phyloP scores from a whole-genome alignment of 1,140 invertebrate species.

The Macrostomum lignano region DNA sequence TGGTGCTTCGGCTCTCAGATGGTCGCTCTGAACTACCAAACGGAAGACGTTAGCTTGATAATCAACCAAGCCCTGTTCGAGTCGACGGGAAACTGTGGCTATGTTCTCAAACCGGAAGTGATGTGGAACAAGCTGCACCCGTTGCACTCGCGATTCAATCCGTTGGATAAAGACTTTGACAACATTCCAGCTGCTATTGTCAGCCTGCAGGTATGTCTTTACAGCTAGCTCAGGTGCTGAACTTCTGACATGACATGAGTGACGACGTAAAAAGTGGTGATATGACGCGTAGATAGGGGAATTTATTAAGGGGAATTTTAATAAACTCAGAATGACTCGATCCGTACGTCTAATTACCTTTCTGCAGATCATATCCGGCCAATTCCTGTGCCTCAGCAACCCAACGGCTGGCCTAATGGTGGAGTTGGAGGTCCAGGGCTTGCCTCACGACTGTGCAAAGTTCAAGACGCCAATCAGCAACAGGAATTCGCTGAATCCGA shows the following conservation, averaged over 20 bases:
- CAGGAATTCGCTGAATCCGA: too few relatives aligned
- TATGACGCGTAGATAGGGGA: too few relatives aligned
- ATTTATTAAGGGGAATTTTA: too few relatives aligned
- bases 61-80: slow-evolving; percentile 19
- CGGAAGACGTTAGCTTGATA: slow-evolving; percentile 32
- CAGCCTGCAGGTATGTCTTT: slow-evolving; percentile 36
- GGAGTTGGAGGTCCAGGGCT: too few relatives aligned
- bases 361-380: too few relatives aligned
- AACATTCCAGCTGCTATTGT: slow-evolving; percentile 55
- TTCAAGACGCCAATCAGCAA: too few relatives aligned
- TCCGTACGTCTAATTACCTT: too few relatives aligned
- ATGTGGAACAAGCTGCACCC: slow-evolving; percentile 57
- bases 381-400: too few relatives aligned
- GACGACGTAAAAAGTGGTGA: background rate
- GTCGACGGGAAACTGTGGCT: slow-evolving; percentile 21
- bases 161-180: slow-evolving; percentile 67
- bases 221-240: background rate
- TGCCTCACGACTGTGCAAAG: too few relatives aligned
- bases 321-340: too few relatives aligned
- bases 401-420: too few relatives aligned
- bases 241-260: background rate
- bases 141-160: slow-evolving; percentile 65
- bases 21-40: slow-evolving; percentile 70
- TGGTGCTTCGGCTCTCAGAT: slow-evolving; percentile 73
- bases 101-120: slow-evolving; percentile 22